Base-by-base conservation (phyloP, 2,888 invertebrate genomes). In the Synanthedon tipuliformis region DNA sequence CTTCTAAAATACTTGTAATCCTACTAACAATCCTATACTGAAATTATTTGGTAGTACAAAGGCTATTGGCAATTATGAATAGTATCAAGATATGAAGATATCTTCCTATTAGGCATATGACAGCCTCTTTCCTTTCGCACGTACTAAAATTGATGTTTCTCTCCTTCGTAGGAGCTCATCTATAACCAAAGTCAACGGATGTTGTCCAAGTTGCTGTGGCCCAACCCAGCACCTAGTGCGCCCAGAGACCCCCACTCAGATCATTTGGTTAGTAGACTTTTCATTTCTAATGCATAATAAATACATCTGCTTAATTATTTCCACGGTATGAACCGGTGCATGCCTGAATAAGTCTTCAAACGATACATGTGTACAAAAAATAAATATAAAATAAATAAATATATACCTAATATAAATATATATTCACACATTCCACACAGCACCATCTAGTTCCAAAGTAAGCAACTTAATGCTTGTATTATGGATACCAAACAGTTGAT, bases 131-230 rank as follows among this genome's bases (percentile, higher is more conserved):
- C 49, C 51, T 49, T 68, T 71, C 64, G 71, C 66, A 65, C 64
- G 64, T 74, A 85, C 85, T 87, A 87, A 87, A 87, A 79, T 72
- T 71, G 68, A 62, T 83, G 80, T 86, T 87, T 86, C 84, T 75
- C 74, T 82, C 86, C 82, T 85, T 86, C 79, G 79, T 87, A 87
- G 87, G 87, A 87, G 87, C 84, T 86, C 88, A 87, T 87, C 87
- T 87, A 87, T 87, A 87, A 78, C 85, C 87, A 87, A 87, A 87
- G 87, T 61, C 87, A 87, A 82, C 85, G 87, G 87, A 86, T 86
- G 87, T 85, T 87, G 76, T 87, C 87, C 74, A 87, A 87, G 84
- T 81, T 87, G 87, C 87, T 87, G 87, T 87, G 87, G 87, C 87
- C 87, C 78, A 83, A 81, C 73, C 81, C 87, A 59, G 81, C 80